phyloP scores from a whole-genome alignment of 2,888 invertebrate species.

The Idaea dimidiata region DNA sequence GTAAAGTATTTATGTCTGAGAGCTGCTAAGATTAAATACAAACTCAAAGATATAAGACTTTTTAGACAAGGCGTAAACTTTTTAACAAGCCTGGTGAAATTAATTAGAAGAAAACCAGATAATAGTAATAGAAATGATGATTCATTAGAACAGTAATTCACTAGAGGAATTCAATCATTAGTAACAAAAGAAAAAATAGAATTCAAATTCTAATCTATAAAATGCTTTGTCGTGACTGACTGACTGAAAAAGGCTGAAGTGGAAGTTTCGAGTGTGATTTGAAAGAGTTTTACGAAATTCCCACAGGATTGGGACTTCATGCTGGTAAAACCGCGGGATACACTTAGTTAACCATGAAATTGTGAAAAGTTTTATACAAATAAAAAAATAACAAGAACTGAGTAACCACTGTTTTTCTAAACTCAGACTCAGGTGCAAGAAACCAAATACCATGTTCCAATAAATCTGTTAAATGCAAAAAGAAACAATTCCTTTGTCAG shows the following conservation, averaged over 20 bases:
- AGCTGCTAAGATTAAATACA: neutral
- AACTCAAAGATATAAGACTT: neutral
- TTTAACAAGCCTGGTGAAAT: neutral
- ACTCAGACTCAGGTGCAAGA: conserved; percentile 5
- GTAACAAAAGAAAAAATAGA: neutral
- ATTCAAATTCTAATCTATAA: no score
- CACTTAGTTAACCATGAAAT: no score
- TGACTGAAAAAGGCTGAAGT: no score
- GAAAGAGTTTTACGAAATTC: no score
- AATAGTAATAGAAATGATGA: neutral
- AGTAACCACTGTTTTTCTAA: conserved; percentile 6
- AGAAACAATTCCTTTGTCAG: conserved; percentile 23
- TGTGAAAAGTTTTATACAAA: neutral
- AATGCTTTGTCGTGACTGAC: no score
- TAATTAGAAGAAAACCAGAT: neutral
- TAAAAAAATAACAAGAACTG: neutral
- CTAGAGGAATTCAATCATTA: neutral
- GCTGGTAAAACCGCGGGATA: no score
- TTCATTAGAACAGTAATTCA: neutral
- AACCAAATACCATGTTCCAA: conserved; percentile 1
- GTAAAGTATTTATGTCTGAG: neutral
- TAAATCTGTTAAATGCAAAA: conserved; percentile 11
- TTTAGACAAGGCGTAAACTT: neutral
- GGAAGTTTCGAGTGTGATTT: no score
- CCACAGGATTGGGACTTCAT: no score